A percentile compares a stretch with the other conserved stretches of the same genome.
Evolutionary conservation across 2,113 vertebrate species (phyloP).

Genomic region (Triplophysa dalaica): DNA sequence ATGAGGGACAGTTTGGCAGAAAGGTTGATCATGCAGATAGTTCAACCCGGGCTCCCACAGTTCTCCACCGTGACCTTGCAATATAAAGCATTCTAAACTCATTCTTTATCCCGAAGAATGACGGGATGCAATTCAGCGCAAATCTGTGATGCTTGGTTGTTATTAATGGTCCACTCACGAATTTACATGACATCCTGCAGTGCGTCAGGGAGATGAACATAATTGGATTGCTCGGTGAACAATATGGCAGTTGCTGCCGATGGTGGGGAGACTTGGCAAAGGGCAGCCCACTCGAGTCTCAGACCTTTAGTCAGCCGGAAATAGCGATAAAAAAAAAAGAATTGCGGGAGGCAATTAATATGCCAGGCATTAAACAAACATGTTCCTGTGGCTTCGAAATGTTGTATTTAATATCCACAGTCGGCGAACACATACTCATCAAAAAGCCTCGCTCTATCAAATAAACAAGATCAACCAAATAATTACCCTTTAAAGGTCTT

Average conservation of each 20-base stretch:
- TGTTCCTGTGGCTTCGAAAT: slow-evolving; percentile 39
- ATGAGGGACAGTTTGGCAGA: background rate
- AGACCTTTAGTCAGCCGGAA: slow-evolving; percentile 38
- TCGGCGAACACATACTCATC: slow-evolving; percentile 9
- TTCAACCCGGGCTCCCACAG: background rate
- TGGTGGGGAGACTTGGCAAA: slow-evolving; percentile 26
- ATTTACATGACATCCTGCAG: slow-evolving; percentile 45
- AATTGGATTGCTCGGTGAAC: slow-evolving; percentile 42
- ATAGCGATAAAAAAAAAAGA: slow-evolving; percentile 36
- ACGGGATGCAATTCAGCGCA: slow-evolving; percentile 8
- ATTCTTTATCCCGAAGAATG: slow-evolving; percentile 19
- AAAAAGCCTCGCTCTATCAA: slow-evolving; percentile 9
- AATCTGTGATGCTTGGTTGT: slow-evolving; percentile 28
- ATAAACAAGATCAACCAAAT: slow-evolving; percentile 41
- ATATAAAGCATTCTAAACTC: background rate
- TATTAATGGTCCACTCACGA: slow-evolving; percentile 34
- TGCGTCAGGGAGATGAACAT: slow-evolving; percentile 17
- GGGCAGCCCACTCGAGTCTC: slow-evolving; percentile 40
- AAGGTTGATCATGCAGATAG: background rate
- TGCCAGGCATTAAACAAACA: slow-evolving; percentile 47
- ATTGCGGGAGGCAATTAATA: slow-evolving; percentile 40
- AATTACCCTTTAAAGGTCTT: slow-evolving; percentile 38
- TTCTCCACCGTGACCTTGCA: background rate
- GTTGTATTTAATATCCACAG: slow-evolving; percentile 26
- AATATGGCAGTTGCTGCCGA: slow-evolving; percentile 19